These are phyloP conservation scores for Cheilosia grossa DNA, from an alignment of 2,888 invertebrate species.

Conservation along the genomic window DNA sequence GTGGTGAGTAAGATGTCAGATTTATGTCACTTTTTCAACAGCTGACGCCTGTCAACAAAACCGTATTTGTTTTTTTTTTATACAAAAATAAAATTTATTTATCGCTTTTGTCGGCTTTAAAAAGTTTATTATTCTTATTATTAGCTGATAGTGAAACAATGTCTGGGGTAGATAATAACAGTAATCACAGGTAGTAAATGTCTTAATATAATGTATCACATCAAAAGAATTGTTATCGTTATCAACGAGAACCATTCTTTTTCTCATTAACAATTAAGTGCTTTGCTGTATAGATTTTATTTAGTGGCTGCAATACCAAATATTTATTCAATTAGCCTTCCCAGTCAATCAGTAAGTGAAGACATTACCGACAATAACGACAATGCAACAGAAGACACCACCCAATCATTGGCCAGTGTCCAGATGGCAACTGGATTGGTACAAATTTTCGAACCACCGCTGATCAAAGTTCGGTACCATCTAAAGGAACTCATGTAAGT, in stretches of 20 bases:
- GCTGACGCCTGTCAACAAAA: slow-evolving; percentile 58
- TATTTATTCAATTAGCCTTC: neutral
- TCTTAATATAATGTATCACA: slow-evolving; percentile 7
- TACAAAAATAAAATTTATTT: neutral
- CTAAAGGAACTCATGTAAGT: slow-evolving; percentile 81
- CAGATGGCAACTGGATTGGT: slow-evolving; percentile 80
- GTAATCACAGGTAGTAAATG: slow-evolving; percentile 58
- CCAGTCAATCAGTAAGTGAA: slow-evolving; percentile 43
- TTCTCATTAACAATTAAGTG: neutral
- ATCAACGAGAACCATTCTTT: neutral
- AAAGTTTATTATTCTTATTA: slow-evolving; percentile 12
- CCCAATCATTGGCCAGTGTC: slow-evolving; percentile 77
- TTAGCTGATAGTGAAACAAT: slow-evolving; percentile 35
- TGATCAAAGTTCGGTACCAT: slow-evolving; percentile 78
- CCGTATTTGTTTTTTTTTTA: neutral
- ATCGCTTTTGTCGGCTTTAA: neutral
- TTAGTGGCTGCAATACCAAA: neutral
- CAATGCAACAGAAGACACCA: slow-evolving; percentile 13
- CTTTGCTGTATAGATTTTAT: neutral
- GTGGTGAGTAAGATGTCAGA: slow-evolving; percentile 45
- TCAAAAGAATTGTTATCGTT: neutral
- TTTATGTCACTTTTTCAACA: slow-evolving; percentile 25
- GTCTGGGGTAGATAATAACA: slow-evolving; percentile 57
- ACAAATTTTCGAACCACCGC: slow-evolving; percentile 79
- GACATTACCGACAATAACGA: slow-evolving; percentile 4